Evolutionary conservation across 2,888 invertebrate species (phyloP).

Genomic region (Aleiodes alternator): DNA sequence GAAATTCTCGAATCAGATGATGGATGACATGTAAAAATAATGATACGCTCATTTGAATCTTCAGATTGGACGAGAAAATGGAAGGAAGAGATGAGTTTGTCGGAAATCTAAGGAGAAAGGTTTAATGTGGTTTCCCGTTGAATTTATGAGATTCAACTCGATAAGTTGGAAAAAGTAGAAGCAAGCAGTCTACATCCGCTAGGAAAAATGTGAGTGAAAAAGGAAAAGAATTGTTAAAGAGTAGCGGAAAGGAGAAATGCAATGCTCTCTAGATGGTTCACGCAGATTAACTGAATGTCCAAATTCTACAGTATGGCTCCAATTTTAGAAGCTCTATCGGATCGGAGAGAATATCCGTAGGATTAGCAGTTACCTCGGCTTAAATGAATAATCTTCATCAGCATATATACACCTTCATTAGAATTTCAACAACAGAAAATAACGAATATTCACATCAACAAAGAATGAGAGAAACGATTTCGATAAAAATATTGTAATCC

Average conservation of each 20-base stretch:
- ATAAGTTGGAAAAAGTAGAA: slow-evolving; percentile 64
- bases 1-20: too few species aligned
- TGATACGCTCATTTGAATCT: slow-evolving; percentile 74
- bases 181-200: slow-evolving; percentile 14
- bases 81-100: slow-evolving; percentile 45
- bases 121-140: slow-evolving; percentile 72
- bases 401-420: neutral
- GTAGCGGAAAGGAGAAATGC: neutral
- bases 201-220: slow-evolving; percentile 24
- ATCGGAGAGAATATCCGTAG: too few species aligned
- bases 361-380: too few species aligned
- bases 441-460: neutral
- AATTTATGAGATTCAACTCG: slow-evolving; percentile 74
- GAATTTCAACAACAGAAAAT: neutral
- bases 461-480: slow-evolving; percentile 11
- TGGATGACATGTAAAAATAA: slow-evolving; percentile 55
- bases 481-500: slow-evolving; percentile 23
- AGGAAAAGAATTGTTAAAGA: neutral
- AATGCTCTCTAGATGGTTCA: slow-evolving; percentile 11
- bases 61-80: slow-evolving; percentile 71
- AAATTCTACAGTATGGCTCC: slow-evolving; percentile 13
- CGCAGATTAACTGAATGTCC: slow-evolving; percentile 37
- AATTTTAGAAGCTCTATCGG: too few species aligned
- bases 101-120: slow-evolving; percentile 51
- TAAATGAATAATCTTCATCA: neutral